These are phyloP conservation scores for Diplodus sargus DNA, from an alignment of 2,797 vertebrate species.

Conservation along the genomic window DNA sequence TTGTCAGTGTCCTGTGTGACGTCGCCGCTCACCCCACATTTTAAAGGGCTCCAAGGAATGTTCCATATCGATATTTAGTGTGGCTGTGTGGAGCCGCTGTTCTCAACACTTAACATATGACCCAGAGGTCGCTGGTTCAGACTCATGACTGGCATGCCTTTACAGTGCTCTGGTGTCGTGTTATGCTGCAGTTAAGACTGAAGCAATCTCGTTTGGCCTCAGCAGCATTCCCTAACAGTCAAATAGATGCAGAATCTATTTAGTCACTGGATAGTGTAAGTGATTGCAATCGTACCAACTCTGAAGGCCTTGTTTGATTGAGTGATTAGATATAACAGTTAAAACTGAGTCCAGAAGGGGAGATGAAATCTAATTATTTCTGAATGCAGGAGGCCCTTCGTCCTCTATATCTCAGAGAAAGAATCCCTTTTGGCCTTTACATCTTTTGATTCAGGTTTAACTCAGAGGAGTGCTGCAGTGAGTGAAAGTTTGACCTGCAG, in stretches of 20 bases:
- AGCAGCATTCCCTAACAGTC: slow-evolving; percentile 5
- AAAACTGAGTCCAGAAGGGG: slow-evolving; percentile 9
- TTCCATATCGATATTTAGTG: slow-evolving; percentile 69
- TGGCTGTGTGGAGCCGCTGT: slow-evolving; percentile 67
- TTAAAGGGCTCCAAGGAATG: slow-evolving; percentile 66
- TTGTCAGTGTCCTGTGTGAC: slow-evolving; percentile 50
- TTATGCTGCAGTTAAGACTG: slow-evolving; percentile 39
- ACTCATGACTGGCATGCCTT: slow-evolving; percentile 70
- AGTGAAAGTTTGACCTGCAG: slow-evolving; percentile 10
- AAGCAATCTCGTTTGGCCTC: slow-evolving; percentile 25
- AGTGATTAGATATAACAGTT: slow-evolving; percentile 26
- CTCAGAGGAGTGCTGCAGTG: not conserved
- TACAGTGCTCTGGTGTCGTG: slow-evolving; percentile 42
- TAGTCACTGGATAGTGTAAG: slow-evolving; percentile 10
- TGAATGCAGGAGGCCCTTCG: slow-evolving; percentile 29
- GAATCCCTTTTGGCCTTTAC: slow-evolving; percentile 32
- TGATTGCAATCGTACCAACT: not conserved
- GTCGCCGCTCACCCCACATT: slow-evolving; percentile 32
- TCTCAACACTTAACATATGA: slow-evolving; percentile 73
- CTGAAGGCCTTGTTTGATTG: slow-evolving; percentile 28
- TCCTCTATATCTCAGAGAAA: slow-evolving; percentile 23
- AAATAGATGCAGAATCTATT: slow-evolving; percentile 20
- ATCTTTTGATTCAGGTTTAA: slow-evolving; percentile 15
- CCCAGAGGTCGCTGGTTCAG: slow-evolving; percentile 69
- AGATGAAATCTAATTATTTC: slow-evolving; percentile 37